Evolutionary conservation across 2,797 vertebrate genomes (phyloP).

Genomic region (Clarias pachynema): DNA sequence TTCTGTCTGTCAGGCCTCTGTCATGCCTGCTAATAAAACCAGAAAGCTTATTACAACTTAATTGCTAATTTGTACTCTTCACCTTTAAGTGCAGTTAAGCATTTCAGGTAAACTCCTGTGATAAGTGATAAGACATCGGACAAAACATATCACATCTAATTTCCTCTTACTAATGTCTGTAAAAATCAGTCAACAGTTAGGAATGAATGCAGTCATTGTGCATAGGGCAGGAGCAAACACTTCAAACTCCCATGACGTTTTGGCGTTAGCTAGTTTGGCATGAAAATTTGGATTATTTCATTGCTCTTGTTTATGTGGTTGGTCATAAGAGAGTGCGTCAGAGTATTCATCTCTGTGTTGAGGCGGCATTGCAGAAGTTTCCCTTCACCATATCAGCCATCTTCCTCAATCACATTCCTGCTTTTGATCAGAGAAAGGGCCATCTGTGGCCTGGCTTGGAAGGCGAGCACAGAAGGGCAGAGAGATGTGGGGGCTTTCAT

Average conservation of each 20-base stretch:
- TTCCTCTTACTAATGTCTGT: constrained; percentile 68
- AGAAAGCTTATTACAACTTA: neutral
- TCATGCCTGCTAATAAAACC: neutral
- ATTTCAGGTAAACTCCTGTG: constrained; percentile 62
- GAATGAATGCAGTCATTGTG: constrained; percentile 76
- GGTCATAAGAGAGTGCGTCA: constrained; percentile 29
- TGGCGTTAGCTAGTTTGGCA: constrained; percentile 45
- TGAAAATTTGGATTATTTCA: constrained; percentile 58
- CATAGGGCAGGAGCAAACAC: constrained; percentile 66
- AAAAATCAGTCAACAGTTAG: constrained; percentile 31
- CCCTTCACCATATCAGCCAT: constrained; percentile 60
- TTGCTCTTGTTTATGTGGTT: constrained; percentile 57
- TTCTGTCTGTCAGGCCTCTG: neutral
- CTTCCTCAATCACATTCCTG: constrained; percentile 70
- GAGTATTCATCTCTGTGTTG: constrained; percentile 35
- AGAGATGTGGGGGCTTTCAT: constrained; percentile 52
- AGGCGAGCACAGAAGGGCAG: constrained; percentile 17
- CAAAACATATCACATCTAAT: constrained; percentile 78
- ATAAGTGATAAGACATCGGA: constrained; percentile 65
- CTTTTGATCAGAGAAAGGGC: constrained; percentile 74
- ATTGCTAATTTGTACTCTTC: neutral
- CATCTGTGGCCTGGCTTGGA: constrained; percentile 61
- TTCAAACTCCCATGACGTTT: constrained; percentile 67
- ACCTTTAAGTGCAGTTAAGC: constrained; percentile 16
- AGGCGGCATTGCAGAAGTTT: constrained; percentile 56